phyloP scores from a whole-genome alignment of 2,113 vertebrate species.

The Romanogobio albipinnatus region DNA sequence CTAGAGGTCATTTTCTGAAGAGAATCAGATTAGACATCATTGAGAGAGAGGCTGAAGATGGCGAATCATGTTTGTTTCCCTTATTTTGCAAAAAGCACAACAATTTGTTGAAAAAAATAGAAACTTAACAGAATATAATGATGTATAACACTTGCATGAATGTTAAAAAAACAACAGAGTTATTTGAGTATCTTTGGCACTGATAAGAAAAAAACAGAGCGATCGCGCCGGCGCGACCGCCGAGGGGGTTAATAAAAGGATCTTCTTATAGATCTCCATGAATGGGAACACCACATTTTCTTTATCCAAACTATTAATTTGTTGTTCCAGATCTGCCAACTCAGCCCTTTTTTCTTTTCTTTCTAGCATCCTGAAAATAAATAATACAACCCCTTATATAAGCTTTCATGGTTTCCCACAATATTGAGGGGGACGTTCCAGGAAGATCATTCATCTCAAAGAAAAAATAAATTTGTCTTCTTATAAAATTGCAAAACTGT shows the following conservation, averaged over 20 bases:
- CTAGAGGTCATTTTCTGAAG: no score
- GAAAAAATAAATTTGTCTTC: not conserved
- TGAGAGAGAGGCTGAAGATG: no score
- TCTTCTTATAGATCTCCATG: not conserved
- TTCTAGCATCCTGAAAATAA: not conserved
- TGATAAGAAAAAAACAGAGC: no score
- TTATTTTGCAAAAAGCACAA: no score
- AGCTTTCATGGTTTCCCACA: not conserved
- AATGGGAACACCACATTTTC: not conserved
- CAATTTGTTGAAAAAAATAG: no score
- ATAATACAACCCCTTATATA: not conserved
- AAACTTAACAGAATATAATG: no score
- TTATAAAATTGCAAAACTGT: not conserved
- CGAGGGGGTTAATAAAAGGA: not conserved
- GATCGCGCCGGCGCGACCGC: no score
- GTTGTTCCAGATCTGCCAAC: not conserved
- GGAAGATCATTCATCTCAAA: constrained; percentile 3
- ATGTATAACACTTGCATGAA: no score
- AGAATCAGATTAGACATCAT: no score
- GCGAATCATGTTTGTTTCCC: no score
- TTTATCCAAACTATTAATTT: not conserved
- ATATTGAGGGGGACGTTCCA: not conserved
- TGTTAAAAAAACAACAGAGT: no score
- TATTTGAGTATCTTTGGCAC: no score
- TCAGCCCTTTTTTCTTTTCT: not conserved